These are phyloP conservation scores for Corythornis leucogaster DNA, from an alignment of 2,797 vertebrate species.

Conservation along the genomic window DNA sequence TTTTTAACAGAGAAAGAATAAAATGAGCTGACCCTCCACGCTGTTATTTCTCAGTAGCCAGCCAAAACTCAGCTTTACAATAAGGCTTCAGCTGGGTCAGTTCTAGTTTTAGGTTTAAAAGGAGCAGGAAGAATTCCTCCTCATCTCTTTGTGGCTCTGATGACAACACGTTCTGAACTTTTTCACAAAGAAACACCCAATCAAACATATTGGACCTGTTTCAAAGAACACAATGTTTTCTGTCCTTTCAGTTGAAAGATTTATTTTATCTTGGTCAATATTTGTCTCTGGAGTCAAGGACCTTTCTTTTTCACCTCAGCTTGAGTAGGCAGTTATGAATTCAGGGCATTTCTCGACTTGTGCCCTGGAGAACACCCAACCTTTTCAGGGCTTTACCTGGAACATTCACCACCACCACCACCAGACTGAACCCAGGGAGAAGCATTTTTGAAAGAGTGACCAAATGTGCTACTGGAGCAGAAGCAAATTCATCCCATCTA, in stretches of 20 bases:
- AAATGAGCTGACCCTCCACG: background rate
- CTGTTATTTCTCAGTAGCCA: background rate
- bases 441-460: background rate
- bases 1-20: background rate
- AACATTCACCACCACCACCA: background rate
- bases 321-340: background rate
- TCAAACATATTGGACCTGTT: conserved; percentile 10
- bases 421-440: background rate
- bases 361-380: background rate
- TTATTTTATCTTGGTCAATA: conserved; percentile 55
- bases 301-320: conserved; percentile 43
- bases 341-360: background rate
- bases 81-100: background rate
- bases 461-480: background rate
- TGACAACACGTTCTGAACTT: conserved; percentile 34
- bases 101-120: background rate
- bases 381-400: background rate
- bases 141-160: background rate
- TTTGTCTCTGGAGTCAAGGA: conserved; percentile 50
- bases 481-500: background rate
- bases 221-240: conserved; percentile 57
- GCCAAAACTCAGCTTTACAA: background rate
- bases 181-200: conserved; percentile 41
- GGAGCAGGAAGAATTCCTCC: background rate
- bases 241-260: conserved; percentile 50